Conservation (phyloP, 2,888 invertebrate genomes). For the Meghimatium bilineatum region DNA sequence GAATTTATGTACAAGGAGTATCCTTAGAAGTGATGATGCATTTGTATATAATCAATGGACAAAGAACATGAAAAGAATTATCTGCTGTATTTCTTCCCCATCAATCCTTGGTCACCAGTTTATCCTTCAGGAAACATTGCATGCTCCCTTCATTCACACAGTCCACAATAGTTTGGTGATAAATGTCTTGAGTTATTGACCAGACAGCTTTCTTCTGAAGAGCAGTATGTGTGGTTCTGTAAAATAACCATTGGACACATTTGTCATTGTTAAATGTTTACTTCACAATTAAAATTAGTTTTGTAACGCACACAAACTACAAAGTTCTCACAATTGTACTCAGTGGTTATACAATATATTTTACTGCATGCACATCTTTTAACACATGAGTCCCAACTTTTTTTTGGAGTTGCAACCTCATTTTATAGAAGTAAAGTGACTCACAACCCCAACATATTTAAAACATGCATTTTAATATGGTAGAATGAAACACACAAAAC, state of each 20-base stretch:
- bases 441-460: too few relatives aligned
- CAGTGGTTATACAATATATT: too few relatives aligned
- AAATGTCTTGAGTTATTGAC: background rate
- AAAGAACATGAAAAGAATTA: background rate
- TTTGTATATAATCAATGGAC: too few relatives aligned
- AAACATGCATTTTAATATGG: too few relatives aligned
- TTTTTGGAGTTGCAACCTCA: too few relatives aligned
- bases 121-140: background rate
- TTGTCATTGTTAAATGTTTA: background rate
- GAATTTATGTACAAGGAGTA: background rate
- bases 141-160: background rate
- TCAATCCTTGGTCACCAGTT: background rate
- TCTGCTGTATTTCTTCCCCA: background rate
- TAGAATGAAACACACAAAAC: too few relatives aligned
- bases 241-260: slow-evolving; percentile 59
- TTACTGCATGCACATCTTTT: too few relatives aligned
- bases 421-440: too few relatives aligned
- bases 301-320: background rate
- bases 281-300: background rate
- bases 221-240: slow-evolving; percentile 93
- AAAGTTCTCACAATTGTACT: too few relatives aligned
- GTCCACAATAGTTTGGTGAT: background rate
- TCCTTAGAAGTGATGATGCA: background rate
- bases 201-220: slow-evolving; percentile 79
- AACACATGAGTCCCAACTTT: too few relatives aligned